phyloP scores from a whole-genome alignment of 2,888 invertebrate species.

The Caradrina clavipalpis region DNA sequence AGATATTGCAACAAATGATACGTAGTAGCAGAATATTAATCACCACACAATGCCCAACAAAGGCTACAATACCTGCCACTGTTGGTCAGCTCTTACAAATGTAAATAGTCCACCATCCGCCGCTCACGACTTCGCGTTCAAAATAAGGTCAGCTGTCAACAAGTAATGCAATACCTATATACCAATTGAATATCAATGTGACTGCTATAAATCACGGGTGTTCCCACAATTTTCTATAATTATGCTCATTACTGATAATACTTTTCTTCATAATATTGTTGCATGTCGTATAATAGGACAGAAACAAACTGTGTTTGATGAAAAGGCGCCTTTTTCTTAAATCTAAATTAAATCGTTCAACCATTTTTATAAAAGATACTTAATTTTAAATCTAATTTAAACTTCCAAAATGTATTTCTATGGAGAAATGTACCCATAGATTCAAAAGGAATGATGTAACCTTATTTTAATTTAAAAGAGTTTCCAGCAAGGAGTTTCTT shows the following conservation, averaged over 20 bases:
- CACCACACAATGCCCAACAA: slow-evolving; percentile 34
- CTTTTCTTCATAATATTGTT: no score
- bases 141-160: slow-evolving; percentile 28
- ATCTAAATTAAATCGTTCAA: background rate
- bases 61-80: slow-evolving; percentile 25
- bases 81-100: slow-evolving; percentile 41
- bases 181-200: slow-evolving; percentile 29
- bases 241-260: no score
- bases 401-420: background rate
- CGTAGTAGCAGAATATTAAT: slow-evolving; percentile 35
- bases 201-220: slow-evolving; percentile 3
- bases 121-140: slow-evolving; percentile 47
- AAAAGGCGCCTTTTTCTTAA: background rate
- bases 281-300: background rate
- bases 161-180: slow-evolving; percentile 19
- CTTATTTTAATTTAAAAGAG: no score
- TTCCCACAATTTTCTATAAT: background rate
- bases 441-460: no score
- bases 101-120: slow-evolving; percentile 33
- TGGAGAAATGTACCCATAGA: background rate
- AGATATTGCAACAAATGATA: slow-evolving; percentile 7
- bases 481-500: no score
- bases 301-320: background rate
- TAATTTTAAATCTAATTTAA: background rate
- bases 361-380: slow-evolving; percentile 9